A percentile compares a stretch with the other conserved stretches of the same genome.
Conservation (phyloP, 30 jellyfish, hydroid and myxozoan species). For the Pelagia noctiluca region DNA sequence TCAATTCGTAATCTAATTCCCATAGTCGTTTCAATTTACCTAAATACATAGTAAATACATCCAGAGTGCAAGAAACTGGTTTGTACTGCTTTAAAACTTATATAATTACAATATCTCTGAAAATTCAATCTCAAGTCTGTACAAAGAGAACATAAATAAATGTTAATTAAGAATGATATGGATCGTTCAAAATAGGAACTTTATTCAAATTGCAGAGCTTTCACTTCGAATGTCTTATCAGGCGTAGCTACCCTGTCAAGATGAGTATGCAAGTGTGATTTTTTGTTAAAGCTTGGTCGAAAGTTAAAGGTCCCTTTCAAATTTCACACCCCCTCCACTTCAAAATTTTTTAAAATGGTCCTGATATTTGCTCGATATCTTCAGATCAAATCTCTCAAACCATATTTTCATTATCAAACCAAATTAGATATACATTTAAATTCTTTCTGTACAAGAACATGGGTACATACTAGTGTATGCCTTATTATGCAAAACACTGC, state of each 20-base stretch:
- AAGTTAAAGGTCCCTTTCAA: too few species aligned
- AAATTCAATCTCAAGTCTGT: too few species aligned
- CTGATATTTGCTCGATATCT: too few species aligned
- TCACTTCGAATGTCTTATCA: neutral
- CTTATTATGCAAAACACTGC: slow-evolving; percentile 26
- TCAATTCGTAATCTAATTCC: too few species aligned
- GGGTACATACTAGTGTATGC: slow-evolving; percentile 15
- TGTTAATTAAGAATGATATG: neutral
- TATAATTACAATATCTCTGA: too few species aligned
- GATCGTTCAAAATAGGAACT: neutral
- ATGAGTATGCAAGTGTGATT: neutral
- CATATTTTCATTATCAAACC: neutral
- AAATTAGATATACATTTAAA: neutral
- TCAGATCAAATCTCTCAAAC: neutral
- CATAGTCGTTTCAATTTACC: too few species aligned
- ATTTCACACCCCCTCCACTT: too few species aligned
- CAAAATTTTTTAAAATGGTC: too few species aligned
- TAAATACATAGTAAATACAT: too few species aligned
- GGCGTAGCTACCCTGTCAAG: neutral
- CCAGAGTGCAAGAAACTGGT: too few species aligned
- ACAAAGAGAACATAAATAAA: too few species aligned
- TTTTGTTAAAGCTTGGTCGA: slow-evolving; percentile 1
- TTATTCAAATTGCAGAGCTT: neutral
- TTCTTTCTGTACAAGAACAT: slow-evolving; percentile 61
- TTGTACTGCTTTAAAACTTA: too few species aligned